These are phyloP conservation scores for Mechanitis mazaeus DNA, from an alignment of 2,888 invertebrate species.

Conservation along the genomic window DNA sequence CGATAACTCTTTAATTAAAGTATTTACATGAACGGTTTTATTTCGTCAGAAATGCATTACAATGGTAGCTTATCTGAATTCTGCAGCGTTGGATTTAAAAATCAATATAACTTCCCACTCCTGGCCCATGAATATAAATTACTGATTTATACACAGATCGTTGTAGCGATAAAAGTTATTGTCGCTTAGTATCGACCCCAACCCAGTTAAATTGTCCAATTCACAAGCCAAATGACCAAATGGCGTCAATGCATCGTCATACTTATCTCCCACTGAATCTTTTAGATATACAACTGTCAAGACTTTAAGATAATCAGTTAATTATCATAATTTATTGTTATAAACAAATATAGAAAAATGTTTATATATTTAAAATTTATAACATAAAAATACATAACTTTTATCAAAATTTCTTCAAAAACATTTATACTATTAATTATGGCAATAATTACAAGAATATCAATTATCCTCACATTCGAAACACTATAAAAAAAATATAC, in stretches of 20 bases:
- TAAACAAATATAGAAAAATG: too few relatives aligned
- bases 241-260: conserved; percentile 66
- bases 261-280: conserved; percentile 63
- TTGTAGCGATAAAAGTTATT: conserved; percentile 62
- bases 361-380: too few relatives aligned
- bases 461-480: too few relatives aligned
- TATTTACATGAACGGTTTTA: conserved; percentile 4
- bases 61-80: conserved; percentile 35
- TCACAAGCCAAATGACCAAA: conserved; percentile 60
- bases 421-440: too few relatives aligned
- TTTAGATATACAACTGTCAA: conserved; percentile 54
- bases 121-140: conserved; percentile 62
- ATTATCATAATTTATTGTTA: conserved; percentile 9
- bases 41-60: conserved; percentile 12
- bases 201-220: conserved; percentile 67
- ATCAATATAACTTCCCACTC: conserved; percentile 37
- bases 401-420: too few relatives aligned
- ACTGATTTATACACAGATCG: conserved; percentile 54
- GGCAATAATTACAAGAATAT: too few relatives aligned
- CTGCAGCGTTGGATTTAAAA: conserved; percentile 40
- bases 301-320: conserved; percentile 48
- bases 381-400: too few relatives aligned
- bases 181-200: conserved; percentile 62
- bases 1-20: neutral
- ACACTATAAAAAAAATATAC: too few relatives aligned